These are phyloP conservation scores for Hiodon alosoides DNA, from an alignment of 2,113 vertebrate genomes.

Conservation along the genomic window DNA sequence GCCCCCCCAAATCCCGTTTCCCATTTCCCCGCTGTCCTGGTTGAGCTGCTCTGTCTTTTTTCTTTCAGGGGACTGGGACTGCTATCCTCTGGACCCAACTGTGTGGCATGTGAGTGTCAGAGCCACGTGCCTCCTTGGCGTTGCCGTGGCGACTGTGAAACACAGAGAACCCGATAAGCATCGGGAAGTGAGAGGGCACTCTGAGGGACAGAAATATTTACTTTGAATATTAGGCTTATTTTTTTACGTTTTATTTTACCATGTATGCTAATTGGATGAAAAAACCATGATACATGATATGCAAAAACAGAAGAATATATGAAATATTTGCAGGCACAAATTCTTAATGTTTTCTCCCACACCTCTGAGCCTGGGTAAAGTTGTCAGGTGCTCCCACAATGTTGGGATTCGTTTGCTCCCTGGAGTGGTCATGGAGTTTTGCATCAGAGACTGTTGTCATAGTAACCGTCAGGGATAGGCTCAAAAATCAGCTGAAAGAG, in stretches of 20 bases:
- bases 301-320: not conserved
- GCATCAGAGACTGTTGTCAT: not conserved
- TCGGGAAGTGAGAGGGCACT: not conserved
- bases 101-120: constrained; percentile 87
- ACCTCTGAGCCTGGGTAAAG: not conserved
- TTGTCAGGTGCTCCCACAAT: not conserved
- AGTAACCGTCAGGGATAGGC: not conserved
- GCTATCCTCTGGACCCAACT: constrained; percentile 91
- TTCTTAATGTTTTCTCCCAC: not conserved
- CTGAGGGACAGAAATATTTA: not conserved
- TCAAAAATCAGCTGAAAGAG: not conserved
- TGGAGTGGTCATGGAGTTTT: not conserved
- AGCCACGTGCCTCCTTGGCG: too few relatives aligned
- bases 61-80: constrained; percentile 88
- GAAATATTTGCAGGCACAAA: not conserved
- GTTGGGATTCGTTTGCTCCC: constrained; percentile 1
- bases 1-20: not conserved
- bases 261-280: not conserved
- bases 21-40: constrained; percentile 2
- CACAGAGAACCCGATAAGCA: not conserved
- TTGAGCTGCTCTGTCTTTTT: not conserved
- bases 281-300: not conserved
- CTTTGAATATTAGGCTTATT: not conserved
- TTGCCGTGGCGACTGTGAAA: not conserved
- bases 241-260: not conserved